phyloP scores from a whole-genome alignment of 37 sponge, comb jelly and placozoan species.

The Theonella swinhoei region DNA sequence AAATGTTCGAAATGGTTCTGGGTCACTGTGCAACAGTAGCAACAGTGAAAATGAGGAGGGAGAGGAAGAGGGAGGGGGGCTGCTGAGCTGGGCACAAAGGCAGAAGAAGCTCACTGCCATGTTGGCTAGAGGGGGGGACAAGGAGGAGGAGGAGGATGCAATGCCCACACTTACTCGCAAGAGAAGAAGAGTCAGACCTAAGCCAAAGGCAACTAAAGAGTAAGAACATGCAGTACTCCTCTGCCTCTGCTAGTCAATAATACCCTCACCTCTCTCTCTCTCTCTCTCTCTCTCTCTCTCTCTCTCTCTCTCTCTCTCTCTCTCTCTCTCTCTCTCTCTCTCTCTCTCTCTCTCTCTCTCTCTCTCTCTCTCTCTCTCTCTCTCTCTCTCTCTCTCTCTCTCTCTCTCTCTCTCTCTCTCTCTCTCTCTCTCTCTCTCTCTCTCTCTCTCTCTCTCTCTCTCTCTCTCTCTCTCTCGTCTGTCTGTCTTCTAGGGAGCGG shows the following conservation, averaged over 20 bases:
- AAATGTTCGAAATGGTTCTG: neutral
- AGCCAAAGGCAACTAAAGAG: slow-evolving; percentile 27
- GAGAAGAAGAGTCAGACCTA: neutral
- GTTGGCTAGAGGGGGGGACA: neutral
- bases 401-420: slow-evolving; percentile 5
- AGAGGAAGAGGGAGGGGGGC: slow-evolving; percentile 2
- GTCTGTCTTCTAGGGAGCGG: slow-evolving; percentile 55
- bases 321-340: too few relatives aligned
- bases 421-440: neutral
- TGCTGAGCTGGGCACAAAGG: slow-evolving; percentile 54
- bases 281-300: neutral
- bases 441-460: neutral
- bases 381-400: too few relatives aligned
- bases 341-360: too few relatives aligned
- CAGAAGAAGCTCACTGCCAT: slow-evolving; percentile 14
- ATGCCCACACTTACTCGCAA: slow-evolving; percentile 63
- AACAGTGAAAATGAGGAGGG: slow-evolving; percentile 5
- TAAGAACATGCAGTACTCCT: slow-evolving; percentile 25
- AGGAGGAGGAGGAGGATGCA: slow-evolving; percentile 40
- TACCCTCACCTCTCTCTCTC: too few relatives aligned
- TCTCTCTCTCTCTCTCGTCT: too few relatives aligned
- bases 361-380: too few relatives aligned
- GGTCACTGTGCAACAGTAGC: neutral
- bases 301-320: too few relatives aligned
- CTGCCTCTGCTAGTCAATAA: too few relatives aligned